Base-by-base conservation (phyloP, 1,140 invertebrate genomes). In the Dreissena rostriformis region DNA sequence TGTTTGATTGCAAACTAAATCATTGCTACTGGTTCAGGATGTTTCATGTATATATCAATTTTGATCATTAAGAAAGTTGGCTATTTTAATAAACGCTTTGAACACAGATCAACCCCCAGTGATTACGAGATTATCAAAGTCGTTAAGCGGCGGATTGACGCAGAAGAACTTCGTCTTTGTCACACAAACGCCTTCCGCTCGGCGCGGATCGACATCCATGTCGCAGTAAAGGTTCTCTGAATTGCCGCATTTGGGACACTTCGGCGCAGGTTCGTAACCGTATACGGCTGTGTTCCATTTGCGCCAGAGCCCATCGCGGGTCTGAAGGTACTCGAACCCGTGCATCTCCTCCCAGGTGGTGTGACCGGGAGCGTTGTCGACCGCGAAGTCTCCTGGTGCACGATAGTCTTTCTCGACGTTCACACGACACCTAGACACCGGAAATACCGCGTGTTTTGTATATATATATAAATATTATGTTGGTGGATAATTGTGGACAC, bases 221-320 rank as follows among this genome's bases (percentile, higher is more conserved):
- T 71, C 67, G 28, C 77, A 80, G 15, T 55, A 71, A 17, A 80
- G 55, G 68, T 80, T 71, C 22, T 28, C 39, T 61, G 77, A 80
- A 97, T 96, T 92, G 7, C 55, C n/a, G 22, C 77, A 80, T 17
- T 70, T n/a, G 8, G 67, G 67, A 74, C 71, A 74, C 28, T 24
- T 26, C 55, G 80, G 80, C n/a, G 39, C n/a, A 12, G 24, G 22
- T 28, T 82, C 71, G 53, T 82, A 82, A 19, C 11, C 29, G 63
- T 67, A 82, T 55, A 61, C 73, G n/a, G 12, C 17, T 26, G 49
- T 39, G 1, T 29, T 82, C 76, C 76, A 79, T n/a, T 26, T 67
- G 19, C 74, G 66, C 51, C n/a, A 53, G 6, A 67, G 26, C 7
- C 80, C 80, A 57, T 82, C 80, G 22, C 52, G 73, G 29, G 65